These are phyloP conservation scores for Drosophila melanica DNA, from an alignment of 1,140 invertebrate genomes.

Conservation along the genomic window DNA sequence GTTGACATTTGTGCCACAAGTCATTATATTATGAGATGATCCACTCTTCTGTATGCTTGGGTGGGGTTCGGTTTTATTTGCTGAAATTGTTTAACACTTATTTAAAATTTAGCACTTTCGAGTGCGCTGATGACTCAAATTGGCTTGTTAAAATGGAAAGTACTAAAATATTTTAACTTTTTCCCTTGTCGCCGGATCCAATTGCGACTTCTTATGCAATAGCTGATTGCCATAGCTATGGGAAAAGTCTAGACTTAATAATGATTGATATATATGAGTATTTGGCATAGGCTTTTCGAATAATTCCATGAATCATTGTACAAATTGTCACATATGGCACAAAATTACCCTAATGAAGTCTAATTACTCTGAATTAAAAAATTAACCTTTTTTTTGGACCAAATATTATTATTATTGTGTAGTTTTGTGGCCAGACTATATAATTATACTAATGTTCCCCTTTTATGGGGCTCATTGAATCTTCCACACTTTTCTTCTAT, in stretches of 20 bases:
- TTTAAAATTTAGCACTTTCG: constrained; percentile 38
- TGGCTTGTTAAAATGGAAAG: constrained; percentile 39
- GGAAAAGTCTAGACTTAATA: constrained; percentile 20
- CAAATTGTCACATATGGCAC: constrained; percentile 11
- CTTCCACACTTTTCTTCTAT: constrained; percentile 1
- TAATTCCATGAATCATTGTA: constrained; percentile 31
- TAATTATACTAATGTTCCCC: background rate
- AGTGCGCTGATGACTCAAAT: constrained; percentile 23
- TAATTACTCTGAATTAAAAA: constrained; percentile 41
- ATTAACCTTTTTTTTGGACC: constrained; percentile 18
- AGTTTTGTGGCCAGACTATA: constrained; percentile 4
- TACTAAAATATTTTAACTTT: constrained; percentile 1
- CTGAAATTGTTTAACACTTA: constrained; percentile 27
- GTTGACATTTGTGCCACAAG: constrained; percentile 21
- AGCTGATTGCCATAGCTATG: constrained; percentile 15
- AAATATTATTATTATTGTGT: constrained; percentile 10
- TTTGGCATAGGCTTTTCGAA: constrained; percentile 4
- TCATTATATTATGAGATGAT: constrained; percentile 3
- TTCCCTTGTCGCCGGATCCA: background rate
- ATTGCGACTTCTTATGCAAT: background rate
- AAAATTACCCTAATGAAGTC: constrained; percentile 36
- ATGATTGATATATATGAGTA: background rate
- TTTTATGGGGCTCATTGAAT: background rate
- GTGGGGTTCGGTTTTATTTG: constrained; percentile 19
- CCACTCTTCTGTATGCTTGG: background rate